Conservation (phyloP, 2,888 invertebrate species). For the Chloroclystis v-ata region DNA sequence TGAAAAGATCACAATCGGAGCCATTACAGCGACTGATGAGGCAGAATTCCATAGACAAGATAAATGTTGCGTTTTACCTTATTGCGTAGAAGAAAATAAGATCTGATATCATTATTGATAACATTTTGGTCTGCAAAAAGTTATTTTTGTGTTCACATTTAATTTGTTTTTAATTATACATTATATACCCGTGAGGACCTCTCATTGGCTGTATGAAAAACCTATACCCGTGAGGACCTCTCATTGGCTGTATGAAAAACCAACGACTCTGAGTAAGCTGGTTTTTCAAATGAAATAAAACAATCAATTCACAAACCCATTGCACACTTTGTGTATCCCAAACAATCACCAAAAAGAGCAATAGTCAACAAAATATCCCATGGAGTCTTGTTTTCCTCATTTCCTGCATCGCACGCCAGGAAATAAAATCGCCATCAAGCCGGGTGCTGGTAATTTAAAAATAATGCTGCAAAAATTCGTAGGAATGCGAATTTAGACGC, state of each 20-base stretch:
- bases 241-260: no score
- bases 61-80: constrained; percentile 23
- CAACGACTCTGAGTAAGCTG: no score
- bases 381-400: constrained; percentile 65
- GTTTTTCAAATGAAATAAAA: no score
- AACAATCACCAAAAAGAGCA: constrained; percentile 29
- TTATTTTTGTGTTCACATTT: no score
- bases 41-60: constrained; percentile 20
- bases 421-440: constrained; percentile 74
- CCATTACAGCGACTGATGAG: constrained; percentile 56
- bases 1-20: constrained; percentile 71
- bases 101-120: no score
- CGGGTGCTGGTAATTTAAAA: constrained; percentile 68
- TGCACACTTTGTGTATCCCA: constrained; percentile 24
- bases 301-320: constrained; percentile 21
- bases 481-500: constrained; percentile 56
- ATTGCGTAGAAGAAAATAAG: no score
- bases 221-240: no score
- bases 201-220: no score
- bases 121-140: no score
- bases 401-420: constrained; percentile 55
- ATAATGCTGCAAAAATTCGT: constrained; percentile 69
- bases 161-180: no score
- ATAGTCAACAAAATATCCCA: constrained; percentile 44
- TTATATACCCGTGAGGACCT: no score